phyloP scores from a whole-genome alignment of 2,113 vertebrate species.

The Epinephelus cyanopodus region DNA sequence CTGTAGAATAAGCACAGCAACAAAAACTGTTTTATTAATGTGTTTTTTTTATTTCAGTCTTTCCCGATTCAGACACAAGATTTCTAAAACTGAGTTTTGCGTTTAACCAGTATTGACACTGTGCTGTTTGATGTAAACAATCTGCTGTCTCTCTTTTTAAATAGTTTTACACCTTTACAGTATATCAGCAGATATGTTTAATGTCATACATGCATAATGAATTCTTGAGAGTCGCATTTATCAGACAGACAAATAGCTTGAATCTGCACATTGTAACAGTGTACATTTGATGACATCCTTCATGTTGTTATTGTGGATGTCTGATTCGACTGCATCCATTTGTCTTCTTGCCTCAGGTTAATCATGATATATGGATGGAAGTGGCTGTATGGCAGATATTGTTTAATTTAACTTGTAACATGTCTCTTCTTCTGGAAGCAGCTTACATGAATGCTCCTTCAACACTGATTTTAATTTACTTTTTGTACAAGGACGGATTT shows the following conservation, averaged over 20 bases:
- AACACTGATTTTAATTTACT: not conserved
- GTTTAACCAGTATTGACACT: not conserved
- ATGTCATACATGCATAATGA: not conserved
- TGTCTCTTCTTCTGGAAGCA: not conserved
- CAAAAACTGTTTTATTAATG: too few species aligned
- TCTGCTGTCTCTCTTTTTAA: not conserved
- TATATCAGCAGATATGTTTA: not conserved
- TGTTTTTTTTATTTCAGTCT: not conserved
- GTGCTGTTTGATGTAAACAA: not conserved
- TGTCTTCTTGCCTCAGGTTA: not conserved
- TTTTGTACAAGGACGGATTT: not conserved
- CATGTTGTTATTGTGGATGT: slow-evolving; percentile 15
- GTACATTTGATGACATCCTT: not conserved
- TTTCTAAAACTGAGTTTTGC: not conserved
- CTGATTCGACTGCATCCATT: not conserved
- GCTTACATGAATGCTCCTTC: not conserved
- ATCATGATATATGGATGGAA: slow-evolving; percentile 16
- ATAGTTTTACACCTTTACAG: not conserved
- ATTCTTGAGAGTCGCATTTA: not conserved
- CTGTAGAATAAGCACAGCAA: too few species aligned
- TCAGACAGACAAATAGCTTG: not conserved
- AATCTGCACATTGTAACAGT: not conserved
- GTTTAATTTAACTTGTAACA: not conserved
- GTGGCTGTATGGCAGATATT: not conserved
- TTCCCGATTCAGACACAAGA: not conserved